Evolutionary conservation across 2,797 vertebrate genomes (phyloP), one percentile per base, ranked within the genome.

Genomic region (Manis pentadactyla): DNA sequence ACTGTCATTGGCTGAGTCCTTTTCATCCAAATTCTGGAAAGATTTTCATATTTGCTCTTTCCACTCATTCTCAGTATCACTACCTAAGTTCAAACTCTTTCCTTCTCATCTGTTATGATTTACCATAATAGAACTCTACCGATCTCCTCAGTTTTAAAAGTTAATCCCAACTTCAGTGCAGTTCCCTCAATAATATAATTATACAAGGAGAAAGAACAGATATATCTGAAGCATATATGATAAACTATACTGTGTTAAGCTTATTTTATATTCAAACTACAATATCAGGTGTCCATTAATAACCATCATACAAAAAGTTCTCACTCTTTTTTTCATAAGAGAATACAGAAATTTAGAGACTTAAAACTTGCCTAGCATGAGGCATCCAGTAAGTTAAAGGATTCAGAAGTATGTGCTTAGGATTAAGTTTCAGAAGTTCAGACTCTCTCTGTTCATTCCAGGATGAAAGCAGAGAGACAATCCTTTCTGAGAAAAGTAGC

Each of bases 191-290:
- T 31, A 78, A 51, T 42, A 9, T n/a, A 77, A 51, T 71, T 46
- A 73, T 27, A 68, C 13, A 61, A 82, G 2, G 14, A 34, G 29
- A 88, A 68, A 31, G 1, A 82, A 31, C 9, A 49, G 10, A 37
- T 25, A 21, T 4, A 39, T 46, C 3, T n/a, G 13, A 74, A 49
- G 3, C 19, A 29, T 27, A 6, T 84, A 27, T 8, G 49, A 25
- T 8, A 21, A 27, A 55, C 0, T 0, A 95, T n/a, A 93, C 4
- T 49, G 7, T 17, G 1, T 55, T 83, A 84, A 6, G 7, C 2
- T 73, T 55, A 88, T 53, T 87, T 87, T 34, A 27, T 73, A 87
- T 69, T 82, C 46, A 91, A 87, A 73, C 49, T 68, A 73, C 90
- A 34, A 37, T 71, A 37, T 23, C 46, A 57, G 14, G 7, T 74